phyloP scores from a whole-genome alignment of 1,140 invertebrate genomes.

The Drosophila grimshawi region DNA sequence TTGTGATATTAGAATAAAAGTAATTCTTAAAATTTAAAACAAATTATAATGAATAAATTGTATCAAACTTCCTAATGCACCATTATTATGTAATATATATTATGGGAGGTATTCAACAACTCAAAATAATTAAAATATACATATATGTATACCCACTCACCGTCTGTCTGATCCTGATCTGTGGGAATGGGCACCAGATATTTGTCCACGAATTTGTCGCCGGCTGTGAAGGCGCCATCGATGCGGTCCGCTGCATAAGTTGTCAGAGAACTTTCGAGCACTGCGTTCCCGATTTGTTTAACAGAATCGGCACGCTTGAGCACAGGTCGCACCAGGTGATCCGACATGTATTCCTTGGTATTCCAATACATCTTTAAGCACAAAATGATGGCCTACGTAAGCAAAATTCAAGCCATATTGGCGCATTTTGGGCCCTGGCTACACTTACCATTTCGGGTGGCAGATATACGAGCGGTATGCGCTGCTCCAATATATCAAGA shows the following conservation, averaged over 20 bases:
- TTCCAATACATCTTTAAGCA: slow-evolving; percentile 89
- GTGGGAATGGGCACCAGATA: slow-evolving; percentile 88
- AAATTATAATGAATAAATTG: too few relatives aligned
- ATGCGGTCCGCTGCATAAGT: slow-evolving; percentile 89
- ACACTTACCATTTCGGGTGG: slow-evolving; percentile 90
- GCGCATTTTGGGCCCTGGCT: slow-evolving; percentile 32
- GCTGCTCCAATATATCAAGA: slow-evolving; percentile 90
- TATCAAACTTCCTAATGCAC: too few relatives aligned
- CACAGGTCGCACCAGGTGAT: slow-evolving; percentile 88
- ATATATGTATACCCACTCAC: too few relatives aligned
- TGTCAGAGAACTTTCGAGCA: slow-evolving; percentile 88
- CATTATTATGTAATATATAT: too few relatives aligned
- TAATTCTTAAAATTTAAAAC: too few relatives aligned
- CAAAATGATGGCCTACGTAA: slow-evolving; percentile 59
- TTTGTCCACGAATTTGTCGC: slow-evolving; percentile 92
- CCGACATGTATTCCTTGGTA: slow-evolving; percentile 90
- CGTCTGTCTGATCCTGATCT: slow-evolving; percentile 86
- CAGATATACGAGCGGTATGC: slow-evolving; percentile 90
- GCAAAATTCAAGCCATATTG: slow-evolving; percentile 31
- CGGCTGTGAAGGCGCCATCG: slow-evolving; percentile 89
- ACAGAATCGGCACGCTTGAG: slow-evolving; percentile 91
- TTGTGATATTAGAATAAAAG: too few relatives aligned
- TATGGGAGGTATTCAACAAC: too few relatives aligned
- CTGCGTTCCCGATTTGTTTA: slow-evolving; percentile 89
- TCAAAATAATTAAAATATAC: too few relatives aligned